A percentile compares a stretch with the other conserved stretches of the same genome.
Conservation (phyloP, 2,888 invertebrate species). For the Luperina nickerlii region DNA sequence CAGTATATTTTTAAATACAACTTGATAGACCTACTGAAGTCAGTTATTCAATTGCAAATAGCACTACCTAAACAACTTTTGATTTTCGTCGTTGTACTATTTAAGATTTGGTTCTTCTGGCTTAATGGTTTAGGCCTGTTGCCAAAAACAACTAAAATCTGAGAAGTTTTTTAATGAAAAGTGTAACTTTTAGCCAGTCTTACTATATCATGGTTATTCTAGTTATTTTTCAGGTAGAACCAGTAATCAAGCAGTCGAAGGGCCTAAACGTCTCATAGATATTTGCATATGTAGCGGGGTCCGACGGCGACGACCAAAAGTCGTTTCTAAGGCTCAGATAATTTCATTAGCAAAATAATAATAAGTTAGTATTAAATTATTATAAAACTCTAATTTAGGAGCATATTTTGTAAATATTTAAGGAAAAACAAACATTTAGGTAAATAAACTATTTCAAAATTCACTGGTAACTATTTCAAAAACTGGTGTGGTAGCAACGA, state of each 20-base stretch:
- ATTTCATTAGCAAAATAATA: not conserved
- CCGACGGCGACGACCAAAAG: not conserved
- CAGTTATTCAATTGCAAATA: not conserved
- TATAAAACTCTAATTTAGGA: not conserved
- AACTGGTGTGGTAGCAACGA: conserved; percentile 59
- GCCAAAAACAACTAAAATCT: not conserved
- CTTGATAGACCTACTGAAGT: too few species aligned
- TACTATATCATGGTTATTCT: not conserved
- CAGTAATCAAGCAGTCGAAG: not conserved
- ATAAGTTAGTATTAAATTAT: not conserved
- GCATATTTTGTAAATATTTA: not conserved
- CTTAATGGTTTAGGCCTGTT: not conserved
- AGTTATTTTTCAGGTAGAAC: not conserved
- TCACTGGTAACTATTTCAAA: too few species aligned
- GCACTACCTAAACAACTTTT: too few species aligned
- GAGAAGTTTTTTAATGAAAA: not conserved
- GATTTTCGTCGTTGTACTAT: not conserved
- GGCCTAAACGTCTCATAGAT: not conserved
- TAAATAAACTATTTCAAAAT: not conserved
- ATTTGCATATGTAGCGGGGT: not conserved
- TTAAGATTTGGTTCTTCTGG: not conserved
- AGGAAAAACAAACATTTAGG: not conserved
- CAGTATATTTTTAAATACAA: not conserved
- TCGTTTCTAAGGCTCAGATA: not conserved
- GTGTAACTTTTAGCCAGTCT: not conserved